These are phyloP conservation scores for Cyclura pinguis DNA, from an alignment of 2,797 vertebrate species.

Conservation along the genomic window DNA sequence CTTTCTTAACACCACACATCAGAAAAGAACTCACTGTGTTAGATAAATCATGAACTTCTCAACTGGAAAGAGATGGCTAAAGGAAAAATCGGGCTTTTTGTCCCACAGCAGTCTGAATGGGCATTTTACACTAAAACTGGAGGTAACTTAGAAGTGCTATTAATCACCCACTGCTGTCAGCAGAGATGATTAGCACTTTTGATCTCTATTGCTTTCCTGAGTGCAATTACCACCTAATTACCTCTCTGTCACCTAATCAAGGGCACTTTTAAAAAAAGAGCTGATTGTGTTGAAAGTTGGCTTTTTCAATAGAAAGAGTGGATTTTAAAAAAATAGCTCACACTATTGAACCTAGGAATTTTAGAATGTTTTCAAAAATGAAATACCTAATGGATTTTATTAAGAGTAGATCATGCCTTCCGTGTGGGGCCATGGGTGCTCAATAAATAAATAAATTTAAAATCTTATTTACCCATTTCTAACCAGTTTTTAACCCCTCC, in stretches of 20 bases:
- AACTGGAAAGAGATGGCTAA: conserved; percentile 7
- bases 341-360: neutral
- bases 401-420: neutral
- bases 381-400: conserved; percentile 2
- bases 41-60: conserved; percentile 24
- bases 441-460: neutral
- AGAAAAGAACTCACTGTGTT: neutral
- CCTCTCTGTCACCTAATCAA: conserved; percentile 56
- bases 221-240: conserved; percentile 58
- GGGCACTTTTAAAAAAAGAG: conserved; percentile 48
- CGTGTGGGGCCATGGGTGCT: neutral
- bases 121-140: conserved; percentile 60
- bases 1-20: neutral
- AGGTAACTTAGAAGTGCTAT: conserved; percentile 55
- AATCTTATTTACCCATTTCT: neutral
- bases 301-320: neutral
- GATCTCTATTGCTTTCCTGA: conserved; percentile 56
- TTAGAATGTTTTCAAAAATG: neutral
- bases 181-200: conserved; percentile 66
- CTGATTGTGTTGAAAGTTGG: conserved; percentile 46
- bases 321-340: neutral
- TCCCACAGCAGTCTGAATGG: conserved; percentile 32
- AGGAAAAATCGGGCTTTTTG: conserved; percentile 30
- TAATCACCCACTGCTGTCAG: conserved; percentile 58
- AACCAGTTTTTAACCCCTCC: neutral